A percentile compares a stretch with the other conserved stretches of the same genome.
Evolutionary conservation across 2,888 invertebrate genomes (phyloP).

Genomic region (Eupeodes latifasciatus): DNA sequence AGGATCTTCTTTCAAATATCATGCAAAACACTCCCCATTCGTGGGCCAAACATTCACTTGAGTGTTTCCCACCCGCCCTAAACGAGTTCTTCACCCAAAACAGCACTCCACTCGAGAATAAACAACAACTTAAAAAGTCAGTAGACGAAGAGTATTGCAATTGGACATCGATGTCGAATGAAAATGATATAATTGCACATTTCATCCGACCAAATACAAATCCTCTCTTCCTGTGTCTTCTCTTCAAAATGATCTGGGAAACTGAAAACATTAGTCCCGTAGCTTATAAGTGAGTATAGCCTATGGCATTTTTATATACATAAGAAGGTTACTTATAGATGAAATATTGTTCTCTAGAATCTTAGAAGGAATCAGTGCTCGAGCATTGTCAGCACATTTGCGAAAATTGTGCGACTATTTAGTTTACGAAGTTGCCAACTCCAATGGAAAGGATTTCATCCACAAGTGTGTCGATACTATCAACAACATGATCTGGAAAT

Average conservation of each 20-base stretch:
- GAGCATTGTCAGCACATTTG: conserved; percentile 95
- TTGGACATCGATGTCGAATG: conserved; percentile 98
- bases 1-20: conserved; percentile 94
- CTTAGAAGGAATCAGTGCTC: conserved; percentile 95
- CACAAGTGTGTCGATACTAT: conserved; percentile 97
- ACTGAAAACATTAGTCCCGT: conserved; percentile 96
- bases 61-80: conserved; percentile 95
- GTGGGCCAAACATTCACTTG: conserved; percentile 96
- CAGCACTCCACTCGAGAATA: conserved; percentile 93
- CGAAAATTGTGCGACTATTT: conserved; percentile 97
- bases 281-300: conserved; percentile 92
- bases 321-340: not conserved
- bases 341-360: conserved; percentile 86
- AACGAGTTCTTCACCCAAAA: conserved; percentile 96
- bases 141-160: conserved; percentile 98
- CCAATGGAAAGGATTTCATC: conserved; percentile 94
- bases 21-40: conserved; percentile 97
- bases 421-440: conserved; percentile 95
- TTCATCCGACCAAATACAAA: conserved; percentile 97
- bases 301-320: conserved; percentile 37
- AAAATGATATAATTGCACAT: conserved; percentile 97
- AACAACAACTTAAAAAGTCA: conserved; percentile 94
- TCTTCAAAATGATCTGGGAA: conserved; percentile 98
- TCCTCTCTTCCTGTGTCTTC: conserved; percentile 94
- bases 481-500: conserved; percentile 99